Evolutionary conservation across 2,888 invertebrate species (phyloP).

Genomic region (Frankliniella fusca): DNA sequence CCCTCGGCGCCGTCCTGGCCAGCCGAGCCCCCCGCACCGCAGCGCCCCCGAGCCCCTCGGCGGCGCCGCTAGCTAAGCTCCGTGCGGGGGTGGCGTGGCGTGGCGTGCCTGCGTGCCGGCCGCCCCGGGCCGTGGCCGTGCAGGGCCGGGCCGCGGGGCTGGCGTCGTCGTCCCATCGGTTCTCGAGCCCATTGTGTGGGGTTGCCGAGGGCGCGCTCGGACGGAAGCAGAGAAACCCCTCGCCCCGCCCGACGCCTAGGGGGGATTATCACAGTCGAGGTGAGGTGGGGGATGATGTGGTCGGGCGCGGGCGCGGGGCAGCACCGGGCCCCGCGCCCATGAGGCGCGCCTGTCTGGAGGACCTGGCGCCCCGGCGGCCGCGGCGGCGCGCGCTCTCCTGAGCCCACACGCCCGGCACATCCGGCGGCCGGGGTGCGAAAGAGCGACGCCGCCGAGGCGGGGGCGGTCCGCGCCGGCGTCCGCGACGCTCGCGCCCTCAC

Average conservation of each 20-base stretch:
- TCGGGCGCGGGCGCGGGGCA: background rate
- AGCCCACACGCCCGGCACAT: constrained; percentile 19
- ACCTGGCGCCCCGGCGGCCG: constrained; percentile 4
- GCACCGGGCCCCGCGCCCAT: background rate
- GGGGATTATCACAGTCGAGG: background rate
- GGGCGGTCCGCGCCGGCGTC: constrained; percentile 45
- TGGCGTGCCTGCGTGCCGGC: background rate
- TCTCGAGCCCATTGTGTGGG: background rate
- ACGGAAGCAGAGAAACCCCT: background rate
- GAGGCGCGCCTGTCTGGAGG: background rate
- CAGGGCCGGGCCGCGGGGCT: background rate
- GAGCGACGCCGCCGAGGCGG: constrained; percentile 40
- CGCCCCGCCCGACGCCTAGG: background rate
- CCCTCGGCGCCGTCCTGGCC: background rate
- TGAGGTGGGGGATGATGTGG: background rate
- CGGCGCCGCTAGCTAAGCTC: background rate
- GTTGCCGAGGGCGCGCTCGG: background rate
- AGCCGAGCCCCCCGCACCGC: background rate
- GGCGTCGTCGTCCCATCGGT: background rate
- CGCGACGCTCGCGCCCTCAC: background rate
- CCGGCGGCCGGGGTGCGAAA: constrained; percentile 15
- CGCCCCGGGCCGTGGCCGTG: background rate
- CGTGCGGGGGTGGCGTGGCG: background rate
- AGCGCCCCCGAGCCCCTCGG: background rate
- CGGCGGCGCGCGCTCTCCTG: constrained; percentile 17